phyloP scores from a whole-genome alignment of 2,888 invertebrate genomes.

The Lysandra bellargus region DNA sequence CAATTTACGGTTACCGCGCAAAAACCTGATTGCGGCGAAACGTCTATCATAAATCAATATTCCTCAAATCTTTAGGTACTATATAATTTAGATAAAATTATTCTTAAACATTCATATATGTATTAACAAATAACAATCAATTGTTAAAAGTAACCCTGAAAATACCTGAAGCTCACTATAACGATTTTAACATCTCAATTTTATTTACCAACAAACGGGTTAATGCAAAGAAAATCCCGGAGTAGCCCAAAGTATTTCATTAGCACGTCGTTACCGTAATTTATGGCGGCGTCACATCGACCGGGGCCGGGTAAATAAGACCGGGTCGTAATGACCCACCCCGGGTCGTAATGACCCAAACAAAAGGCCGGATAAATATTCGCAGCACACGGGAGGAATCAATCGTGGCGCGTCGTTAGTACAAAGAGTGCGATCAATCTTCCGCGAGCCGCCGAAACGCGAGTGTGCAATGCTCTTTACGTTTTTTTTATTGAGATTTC shows the following conservation, averaged over 20 bases:
- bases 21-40: background rate
- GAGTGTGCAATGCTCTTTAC: constrained; percentile 23
- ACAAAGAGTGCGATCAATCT: constrained; percentile 42
- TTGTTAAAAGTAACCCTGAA: too few relatives aligned
- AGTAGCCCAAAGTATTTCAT: background rate
- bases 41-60: too few relatives aligned
- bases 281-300: constrained; percentile 4
- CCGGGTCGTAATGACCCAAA: constrained; percentile 11
- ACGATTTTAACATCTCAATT: background rate
- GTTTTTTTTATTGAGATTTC: background rate
- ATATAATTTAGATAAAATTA: too few relatives aligned
- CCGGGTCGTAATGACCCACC: background rate
- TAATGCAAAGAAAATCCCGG: background rate
- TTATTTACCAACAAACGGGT: background rate
- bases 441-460: constrained; percentile 29
- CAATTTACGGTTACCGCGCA: background rate
- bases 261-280: background rate
- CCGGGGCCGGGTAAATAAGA: background rate
- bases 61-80: too few relatives aligned
- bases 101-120: too few relatives aligned
- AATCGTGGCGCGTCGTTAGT: constrained; percentile 42
- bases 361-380: constrained; percentile 40
- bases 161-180: too few relatives aligned
- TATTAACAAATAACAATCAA: too few relatives aligned
- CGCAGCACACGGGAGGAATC: constrained; percentile 41